Evolutionary conservation across 2,797 vertebrate genomes (phyloP).

Genomic region (Lagothrix lagotricha): DNA sequence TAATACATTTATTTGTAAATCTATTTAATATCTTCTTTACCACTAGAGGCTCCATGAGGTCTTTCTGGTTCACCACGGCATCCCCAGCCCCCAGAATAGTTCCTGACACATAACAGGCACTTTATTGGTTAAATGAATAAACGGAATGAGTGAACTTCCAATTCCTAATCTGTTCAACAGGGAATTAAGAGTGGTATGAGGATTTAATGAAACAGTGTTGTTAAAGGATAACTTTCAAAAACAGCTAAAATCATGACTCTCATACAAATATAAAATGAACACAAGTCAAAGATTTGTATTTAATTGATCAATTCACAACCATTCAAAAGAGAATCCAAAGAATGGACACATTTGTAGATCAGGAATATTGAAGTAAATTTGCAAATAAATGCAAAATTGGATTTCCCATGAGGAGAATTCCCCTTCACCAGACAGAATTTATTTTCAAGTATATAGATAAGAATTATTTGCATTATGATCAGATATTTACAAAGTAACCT

Average conservation of each 20-base stretch:
- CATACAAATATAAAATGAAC: conserved; percentile 22
- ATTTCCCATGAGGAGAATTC: neutral
- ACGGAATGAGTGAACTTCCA: neutral
- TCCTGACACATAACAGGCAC: neutral
- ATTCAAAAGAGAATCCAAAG: neutral
- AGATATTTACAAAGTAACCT: neutral
- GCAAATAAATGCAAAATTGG: neutral
- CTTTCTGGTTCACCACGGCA: neutral
- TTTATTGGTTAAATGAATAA: neutral
- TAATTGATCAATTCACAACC: neutral
- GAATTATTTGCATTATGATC: neutral
- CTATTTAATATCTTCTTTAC: neutral
- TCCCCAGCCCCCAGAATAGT: neutral
- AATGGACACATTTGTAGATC: neutral
- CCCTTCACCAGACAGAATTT: neutral
- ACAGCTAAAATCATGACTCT: neutral
- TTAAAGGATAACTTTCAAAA: conserved; percentile 14
- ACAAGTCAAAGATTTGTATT: conserved; percentile 10
- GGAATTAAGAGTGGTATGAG: neutral
- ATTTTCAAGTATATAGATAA: neutral
- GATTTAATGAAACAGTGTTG: neutral
- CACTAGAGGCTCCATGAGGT: neutral
- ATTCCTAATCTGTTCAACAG: neutral
- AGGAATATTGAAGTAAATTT: conserved; percentile 35
- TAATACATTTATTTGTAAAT: neutral